A percentile compares a stretch with the other conserved stretches of the same genome.
These are phyloP conservation scores for Stomatorhinus ivindoensis DNA, from an alignment of 2,113 vertebrate species.

Conservation along the genomic window DNA sequence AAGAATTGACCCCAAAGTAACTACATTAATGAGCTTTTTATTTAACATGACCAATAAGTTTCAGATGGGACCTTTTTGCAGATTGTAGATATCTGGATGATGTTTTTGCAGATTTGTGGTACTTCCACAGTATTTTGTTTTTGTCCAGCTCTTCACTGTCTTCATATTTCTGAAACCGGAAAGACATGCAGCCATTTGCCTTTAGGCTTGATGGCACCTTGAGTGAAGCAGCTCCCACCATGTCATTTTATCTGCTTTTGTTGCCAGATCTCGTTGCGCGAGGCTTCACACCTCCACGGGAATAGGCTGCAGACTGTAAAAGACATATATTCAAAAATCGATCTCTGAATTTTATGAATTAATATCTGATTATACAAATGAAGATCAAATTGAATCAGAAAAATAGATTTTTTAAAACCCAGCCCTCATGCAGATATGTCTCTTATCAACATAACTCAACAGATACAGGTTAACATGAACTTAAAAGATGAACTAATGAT, in stretches of 20 bases:
- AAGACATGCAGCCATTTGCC: background rate
- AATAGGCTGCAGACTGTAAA: background rate
- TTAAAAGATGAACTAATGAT: background rate
- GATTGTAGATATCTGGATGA: background rate
- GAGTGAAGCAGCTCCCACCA: too few species aligned
- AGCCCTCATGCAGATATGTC: background rate
- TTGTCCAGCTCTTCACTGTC: background rate
- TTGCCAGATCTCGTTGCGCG: background rate
- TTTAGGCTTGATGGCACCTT: background rate
- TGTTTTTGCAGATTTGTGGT: background rate
- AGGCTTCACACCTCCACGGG: background rate
- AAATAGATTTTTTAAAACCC: background rate
- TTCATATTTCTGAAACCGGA: background rate
- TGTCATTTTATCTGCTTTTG: background rate
- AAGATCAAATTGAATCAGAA: background rate
- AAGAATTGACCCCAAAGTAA: background rate
- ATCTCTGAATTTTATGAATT: background rate
- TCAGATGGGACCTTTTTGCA: background rate
- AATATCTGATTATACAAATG: background rate
- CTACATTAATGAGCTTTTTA: background rate
- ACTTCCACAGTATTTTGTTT: background rate
- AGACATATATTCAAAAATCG: background rate
- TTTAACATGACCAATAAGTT: background rate
- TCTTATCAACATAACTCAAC: background rate
- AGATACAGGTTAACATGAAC: background rate